Conservation (phyloP, 2,888 invertebrate species). For the Metacarcinus magister region DNA sequence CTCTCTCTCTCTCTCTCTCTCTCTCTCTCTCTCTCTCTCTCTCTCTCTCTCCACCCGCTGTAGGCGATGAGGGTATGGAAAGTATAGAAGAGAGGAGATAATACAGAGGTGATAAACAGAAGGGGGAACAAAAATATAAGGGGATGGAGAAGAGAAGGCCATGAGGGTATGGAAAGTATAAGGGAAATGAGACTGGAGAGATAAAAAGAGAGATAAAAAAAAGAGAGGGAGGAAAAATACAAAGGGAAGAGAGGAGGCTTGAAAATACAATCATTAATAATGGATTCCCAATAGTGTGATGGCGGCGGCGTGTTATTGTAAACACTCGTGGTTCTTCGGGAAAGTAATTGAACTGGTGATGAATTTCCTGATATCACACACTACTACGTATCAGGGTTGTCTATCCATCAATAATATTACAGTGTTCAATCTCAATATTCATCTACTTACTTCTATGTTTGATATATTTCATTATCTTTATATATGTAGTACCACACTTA, state of each 20-base stretch:
- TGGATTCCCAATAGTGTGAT: not conserved
- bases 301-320: not conserved
- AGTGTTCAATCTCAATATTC: not conserved
- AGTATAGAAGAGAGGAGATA: not conserved
- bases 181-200: not conserved
- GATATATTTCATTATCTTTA: no score
- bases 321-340: not conserved
- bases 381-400: no score
- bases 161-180: not conserved
- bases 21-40: slow-evolving; percentile 55
- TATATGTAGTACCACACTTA: no score
- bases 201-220: not conserved
- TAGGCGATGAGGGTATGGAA: not conserved
- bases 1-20: no score
- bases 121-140: not conserved
- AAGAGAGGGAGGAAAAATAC: not conserved
- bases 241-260: not conserved
- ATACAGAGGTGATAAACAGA: not conserved
- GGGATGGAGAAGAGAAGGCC: no score
- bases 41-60: not conserved
- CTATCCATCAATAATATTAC: not conserved
- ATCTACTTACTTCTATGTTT: not conserved
- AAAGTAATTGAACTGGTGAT: not conserved
- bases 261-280: slow-evolving; percentile 81
- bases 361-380: not conserved